These are phyloP conservation scores for Cyprinodon brontotheroides DNA, from an alignment of 2,113 vertebrate genomes.

Conservation along the genomic window DNA sequence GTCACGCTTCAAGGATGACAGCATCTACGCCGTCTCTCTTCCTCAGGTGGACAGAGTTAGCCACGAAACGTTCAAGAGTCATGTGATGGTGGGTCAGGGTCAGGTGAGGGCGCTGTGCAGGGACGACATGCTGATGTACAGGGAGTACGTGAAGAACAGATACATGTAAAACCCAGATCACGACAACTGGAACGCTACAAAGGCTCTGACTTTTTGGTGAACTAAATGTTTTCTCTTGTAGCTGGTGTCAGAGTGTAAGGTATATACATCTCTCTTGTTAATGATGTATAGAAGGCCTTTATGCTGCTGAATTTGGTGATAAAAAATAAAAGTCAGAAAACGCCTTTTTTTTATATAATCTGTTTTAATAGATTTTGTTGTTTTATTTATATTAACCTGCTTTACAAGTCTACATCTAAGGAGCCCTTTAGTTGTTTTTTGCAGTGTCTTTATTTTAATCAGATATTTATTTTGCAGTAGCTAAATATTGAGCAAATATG, in stretches of 20 bases:
- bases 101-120: constrained; percentile 83
- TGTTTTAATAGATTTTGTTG: not conserved
- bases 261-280: not conserved
- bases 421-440: constrained; percentile 9
- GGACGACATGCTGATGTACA: constrained; percentile 88
- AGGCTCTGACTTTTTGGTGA: not conserved
- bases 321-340: not conserved
- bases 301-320: not conserved
- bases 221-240: not conserved
- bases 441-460: constrained; percentile 12
- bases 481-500: constrained; percentile 2
- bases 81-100: constrained; percentile 85
- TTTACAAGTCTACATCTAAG: not conserved
- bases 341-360: not conserved
- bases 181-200: not conserved
- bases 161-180: constrained; percentile 80
- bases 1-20: constrained; percentile 88
- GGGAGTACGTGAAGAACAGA: constrained; percentile 92
- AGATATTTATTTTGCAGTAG: not conserved
- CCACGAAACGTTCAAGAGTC: constrained; percentile 85
- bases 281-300: not conserved
- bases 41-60: constrained; percentile 85
- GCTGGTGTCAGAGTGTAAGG: not conserved
- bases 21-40: constrained; percentile 85
- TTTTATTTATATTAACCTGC: not conserved